Conservation (phyloP, 2,113 vertebrate species). For the human (Homo sapiens) region GRCh38 chr4:21853001-21853500, state of each 20-base stretch:
- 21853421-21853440: background rate
- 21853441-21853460: background rate
- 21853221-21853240: background rate
- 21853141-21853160: background rate
- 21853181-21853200: background rate
- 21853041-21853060: background rate
- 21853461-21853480: background rate
- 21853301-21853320: background rate
- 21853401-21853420: background rate
- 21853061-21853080: conserved; percentile 15
- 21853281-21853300: background rate
- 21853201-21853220: background rate
- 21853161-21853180: background rate
- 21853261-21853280: background rate
- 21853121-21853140: background rate
- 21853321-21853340: background rate
- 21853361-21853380: background rate
- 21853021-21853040: background rate
- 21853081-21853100: background rate
- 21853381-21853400: background rate
- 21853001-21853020: background rate
- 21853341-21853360: background rate
- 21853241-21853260: background rate
- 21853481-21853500: background rate
- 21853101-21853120: background rate